Evolutionary conservation across 2,888 invertebrate species (phyloP), one percentile per base, ranked within the genome.

Genomic region (Amaurobius ferox): DNA sequence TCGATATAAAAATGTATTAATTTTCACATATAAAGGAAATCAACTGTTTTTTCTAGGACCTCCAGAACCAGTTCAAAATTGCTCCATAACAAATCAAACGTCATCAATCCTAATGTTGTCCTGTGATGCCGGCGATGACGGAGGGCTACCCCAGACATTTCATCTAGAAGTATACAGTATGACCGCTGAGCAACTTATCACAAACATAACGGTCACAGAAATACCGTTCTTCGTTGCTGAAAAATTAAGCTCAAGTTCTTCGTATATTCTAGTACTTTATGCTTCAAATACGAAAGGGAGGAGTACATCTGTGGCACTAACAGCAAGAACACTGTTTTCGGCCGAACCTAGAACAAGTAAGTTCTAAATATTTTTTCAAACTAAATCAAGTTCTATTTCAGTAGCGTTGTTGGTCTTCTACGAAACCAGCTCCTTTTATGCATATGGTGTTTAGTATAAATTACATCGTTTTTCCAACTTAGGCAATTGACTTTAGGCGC

Each of bases 51-150:
- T 26, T 55, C 0, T 48, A 89, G 97, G 97, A 90, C 95, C 96
- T 13, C 97, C 97, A n/a, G 97, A 97, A 92, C 96, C 96, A 92
- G 96, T 96, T 6, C 96, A 96, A 92, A 97, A 97, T 91, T 97
- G 97, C 91, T 95, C 96, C 7, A 93, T 96, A 62, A 94, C 95
- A 62, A 97, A 97, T 92, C 95, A 96, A 79, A 96, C 96, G 0
- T 94, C 96, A 90, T 95, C 95, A 40, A 96, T 96, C 5, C 94
- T 97, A 89, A 94, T 95, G 64, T 93, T 97, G 78, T 94, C 95
- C 86, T 97, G 97, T 91, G 93, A 94, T 11, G 96, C 96, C 91
- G 97, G 97, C 0, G 97, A 97, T 92, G 96, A 97, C 91, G 97
- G 97, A 5, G 97, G 97, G 3, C 93, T 97, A 90, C 94, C 95